A percentile compares a stretch with the other conserved stretches of the same genome.
Conservation (phyloP, 2,113 vertebrate species). For the Epinephelus lanceolatus region DNA sequence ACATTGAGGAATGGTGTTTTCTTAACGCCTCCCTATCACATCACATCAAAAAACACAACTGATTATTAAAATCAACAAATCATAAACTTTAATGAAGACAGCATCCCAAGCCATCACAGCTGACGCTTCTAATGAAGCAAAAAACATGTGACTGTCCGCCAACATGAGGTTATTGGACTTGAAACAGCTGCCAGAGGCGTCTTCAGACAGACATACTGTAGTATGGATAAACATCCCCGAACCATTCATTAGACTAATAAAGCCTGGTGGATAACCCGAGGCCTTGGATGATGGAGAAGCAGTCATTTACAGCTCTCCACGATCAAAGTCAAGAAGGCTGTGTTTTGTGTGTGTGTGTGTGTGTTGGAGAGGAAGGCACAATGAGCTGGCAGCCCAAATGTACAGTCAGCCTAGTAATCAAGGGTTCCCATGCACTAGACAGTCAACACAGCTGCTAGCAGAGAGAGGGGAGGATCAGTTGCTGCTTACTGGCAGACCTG, state of each 20-base stretch:
- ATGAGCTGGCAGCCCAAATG: slow-evolving; percentile 35
- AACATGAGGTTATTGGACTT: slow-evolving; percentile 45
- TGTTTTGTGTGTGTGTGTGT: slow-evolving; percentile 24
- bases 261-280: slow-evolving; percentile 63
- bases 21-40: slow-evolving; percentile 37
- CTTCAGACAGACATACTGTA: slow-evolving; percentile 33
- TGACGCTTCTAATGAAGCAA: slow-evolving; percentile 70
- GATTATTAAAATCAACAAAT: slow-evolving; percentile 77
- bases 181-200: slow-evolving; percentile 51
- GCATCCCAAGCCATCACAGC: slow-evolving; percentile 50
- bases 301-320: slow-evolving; percentile 57
- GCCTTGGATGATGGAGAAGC: slow-evolving; percentile 46
- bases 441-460: slow-evolving; percentile 78
- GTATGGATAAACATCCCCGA: slow-evolving; percentile 81
- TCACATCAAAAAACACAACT: slow-evolving; percentile 55
- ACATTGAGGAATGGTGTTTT: slow-evolving; percentile 40
- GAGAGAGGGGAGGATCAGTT: slow-evolving; percentile 34
- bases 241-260: slow-evolving; percentile 80
- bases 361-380: slow-evolving; percentile 9
- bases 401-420: slow-evolving; percentile 74
- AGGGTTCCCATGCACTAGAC: slow-evolving; percentile 61
- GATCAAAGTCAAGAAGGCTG: slow-evolving; percentile 70
- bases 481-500: slow-evolving; percentile 33
- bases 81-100: slow-evolving; percentile 70
- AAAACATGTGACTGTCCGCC: slow-evolving; percentile 24